Evolutionary conservation across 2,888 invertebrate species (phyloP), one percentile per base, ranked within the genome.

Genomic region (Automeris io): DNA sequence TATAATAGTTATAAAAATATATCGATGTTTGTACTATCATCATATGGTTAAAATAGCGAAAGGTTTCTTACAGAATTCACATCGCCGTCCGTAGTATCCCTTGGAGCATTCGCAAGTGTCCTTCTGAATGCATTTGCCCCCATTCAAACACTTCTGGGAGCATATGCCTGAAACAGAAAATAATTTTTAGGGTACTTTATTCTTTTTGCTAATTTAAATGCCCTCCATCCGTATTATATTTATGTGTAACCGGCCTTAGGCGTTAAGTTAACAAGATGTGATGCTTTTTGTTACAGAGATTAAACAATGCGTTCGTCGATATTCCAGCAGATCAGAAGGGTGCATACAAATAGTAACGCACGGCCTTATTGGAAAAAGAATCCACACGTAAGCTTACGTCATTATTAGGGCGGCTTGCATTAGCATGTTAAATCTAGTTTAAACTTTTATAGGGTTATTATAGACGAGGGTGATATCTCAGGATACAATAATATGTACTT

Each of bases 111-210:
- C 93, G 65, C 98, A 98, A 18, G 93, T 95, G 71, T 97, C 97
- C 74, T 96, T 97, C 70, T 96, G 96, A 55, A 97, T 91, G 70
- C 98, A 98, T 75, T 96, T 96, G 3, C 98, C 98, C 12, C 97
- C 96, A 70, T 98, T 97, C 46, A 94, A 82, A 76, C 98, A 98
- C 72, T 95, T 96, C 59, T 96, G 92, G 9, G 92, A 89, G 74
- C 97, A 97, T 64, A 97, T 96, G 49, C 96, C 96, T 96, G 79
- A 2, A 79, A 79, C 45, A 66, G 61, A 52, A 26, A 26, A 13
- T 2, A 13, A 5, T 13, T 13, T 3, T 4, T 5, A 3, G 6
- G 11, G 12, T 25, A 12, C 6, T 11, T 9, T 9, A n/a, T n/a
- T n/a, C 4, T 25, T 25, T 25, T 8, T 11, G 3, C 1, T 12